phyloP scores from a whole-genome alignment of 2,888 invertebrate genomes.

The Charanyca ferruginea region DNA sequence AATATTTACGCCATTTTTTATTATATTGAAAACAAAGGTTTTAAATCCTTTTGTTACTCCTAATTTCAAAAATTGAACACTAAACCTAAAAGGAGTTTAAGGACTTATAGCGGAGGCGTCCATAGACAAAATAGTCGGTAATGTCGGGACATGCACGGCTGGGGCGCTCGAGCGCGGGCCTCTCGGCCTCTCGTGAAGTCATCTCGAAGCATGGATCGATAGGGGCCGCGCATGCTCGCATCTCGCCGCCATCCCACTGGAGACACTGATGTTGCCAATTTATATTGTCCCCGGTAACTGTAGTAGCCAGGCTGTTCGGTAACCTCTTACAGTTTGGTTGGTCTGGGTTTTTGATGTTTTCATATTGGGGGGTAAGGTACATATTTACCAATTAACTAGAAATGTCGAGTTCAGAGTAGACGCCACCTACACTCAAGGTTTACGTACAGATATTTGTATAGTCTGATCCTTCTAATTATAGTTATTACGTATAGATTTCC shows the following conservation, averaged over 20 bases:
- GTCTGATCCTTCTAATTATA: constrained; percentile 47
- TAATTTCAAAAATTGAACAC: constrained; percentile 26
- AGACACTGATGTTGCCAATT: constrained; percentile 64
- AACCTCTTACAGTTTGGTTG: constrained; percentile 25
- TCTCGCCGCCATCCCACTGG: constrained; percentile 66
- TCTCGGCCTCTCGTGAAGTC: constrained; percentile 65
- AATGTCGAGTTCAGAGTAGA: constrained; percentile 23
- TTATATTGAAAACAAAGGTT: constrained; percentile 5
- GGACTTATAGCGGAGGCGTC: constrained; percentile 35
- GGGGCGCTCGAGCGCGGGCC: constrained; percentile 59
- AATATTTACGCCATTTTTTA: too few species aligned
- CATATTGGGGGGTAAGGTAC: background rate
- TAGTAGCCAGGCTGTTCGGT: constrained; percentile 40
- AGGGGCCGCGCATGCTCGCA: constrained; percentile 81
- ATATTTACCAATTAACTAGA: constrained; percentile 6
- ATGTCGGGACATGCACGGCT: constrained; percentile 59
- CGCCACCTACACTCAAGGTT: constrained; percentile 27
- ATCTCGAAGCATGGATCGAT: constrained; percentile 81
- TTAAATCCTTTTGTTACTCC: background rate
- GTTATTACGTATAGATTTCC: constrained; percentile 48
- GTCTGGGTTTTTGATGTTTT: constrained; percentile 26
- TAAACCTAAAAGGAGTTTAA: constrained; percentile 21
- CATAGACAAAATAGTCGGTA: constrained; percentile 57
- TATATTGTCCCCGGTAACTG: constrained; percentile 56
- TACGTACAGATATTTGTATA: constrained; percentile 22